Percentiles rank a stretch among this genome's conserved stretches.
phyloP scores from a whole-genome alignment of 2,797 vertebrate genomes.

The Poecilia gillii region DNA sequence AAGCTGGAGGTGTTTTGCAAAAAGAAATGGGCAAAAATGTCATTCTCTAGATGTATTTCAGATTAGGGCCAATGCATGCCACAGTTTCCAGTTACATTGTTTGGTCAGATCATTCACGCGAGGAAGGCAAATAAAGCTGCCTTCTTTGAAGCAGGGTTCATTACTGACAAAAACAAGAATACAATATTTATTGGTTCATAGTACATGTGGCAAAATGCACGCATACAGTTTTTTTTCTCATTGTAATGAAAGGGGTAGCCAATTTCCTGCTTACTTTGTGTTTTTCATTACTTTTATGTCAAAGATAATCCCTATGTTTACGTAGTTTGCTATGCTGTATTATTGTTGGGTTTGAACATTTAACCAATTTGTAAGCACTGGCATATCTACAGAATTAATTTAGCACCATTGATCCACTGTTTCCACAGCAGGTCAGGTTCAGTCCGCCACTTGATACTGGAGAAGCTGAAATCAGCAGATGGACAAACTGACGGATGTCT shows the following conservation, averaged over 20 bases:
- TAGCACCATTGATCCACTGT: background rate
- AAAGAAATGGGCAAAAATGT: background rate
- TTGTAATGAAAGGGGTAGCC: background rate
- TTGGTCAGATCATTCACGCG: conserved; percentile 44
- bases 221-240: background rate
- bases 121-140: conserved; percentile 36
- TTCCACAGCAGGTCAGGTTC: background rate
- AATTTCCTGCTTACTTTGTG: background rate
- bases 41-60: conserved; percentile 12
- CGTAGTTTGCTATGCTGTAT: background rate
- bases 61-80: background rate
- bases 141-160: conserved; percentile 42
- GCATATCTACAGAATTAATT: background rate
- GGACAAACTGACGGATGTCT: background rate
- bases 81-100: conserved; percentile 20
- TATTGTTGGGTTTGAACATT: background rate
- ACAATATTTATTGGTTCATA: conserved; percentile 25
- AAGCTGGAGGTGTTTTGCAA: background rate
- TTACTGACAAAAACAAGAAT: conserved; percentile 44
- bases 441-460: no score
- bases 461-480: background rate
- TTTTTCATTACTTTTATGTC: background rate
- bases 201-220: conserved; percentile 12
- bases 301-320: background rate
- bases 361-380: background rate